Evolutionary conservation across 2,797 vertebrate genomes (phyloP), one percentile per base, ranked within the genome.

Genomic region (Eupleurogrammus muticus): DNA sequence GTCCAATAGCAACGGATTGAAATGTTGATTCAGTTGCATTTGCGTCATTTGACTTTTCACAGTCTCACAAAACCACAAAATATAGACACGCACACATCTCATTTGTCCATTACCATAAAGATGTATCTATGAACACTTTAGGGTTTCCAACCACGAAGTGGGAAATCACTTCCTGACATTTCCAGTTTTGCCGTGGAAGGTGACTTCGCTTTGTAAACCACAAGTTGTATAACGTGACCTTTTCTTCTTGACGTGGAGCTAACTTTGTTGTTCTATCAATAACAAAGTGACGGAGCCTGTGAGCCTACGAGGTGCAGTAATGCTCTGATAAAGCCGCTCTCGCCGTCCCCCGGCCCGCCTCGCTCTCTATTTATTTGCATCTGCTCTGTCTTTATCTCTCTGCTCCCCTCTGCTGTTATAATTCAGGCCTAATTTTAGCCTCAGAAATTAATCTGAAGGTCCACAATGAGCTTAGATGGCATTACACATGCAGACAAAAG

Each of bases 401-500:
- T 21, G n/a, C 51, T 51, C 62, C 54, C 16, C 77, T 78, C 67
- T 28, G 50, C 74, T 5, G 74, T 82, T 85, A 84, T 80, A 86
- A 88, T 90, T 83, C 77, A 67, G 84, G 75, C 66, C 73, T 82
- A 76, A 71, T 88, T 3, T 81, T 59, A 80, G 83, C 88, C 82
- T 75, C 87, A 79, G 82, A 90, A 92, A 92, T 90, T 86, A 90
- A 92, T 93, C 90, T 80, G 71, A 76, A 87, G 75, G 81, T 70
- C 70, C 72, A 92, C 90, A 92, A 94, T 86, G 85, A 92, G 90
- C 85, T 93, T 93, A 93, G 83, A 62, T 73, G 89, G 90, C 80
- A 91, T 94, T 93, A 93, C 90, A 92, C 75, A 82, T 76, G 81
- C 86, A 89, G 88, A 91, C 85, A 91, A 88, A 88, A 87, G 86